These are phyloP conservation scores for Orthosia gracilis DNA, from an alignment of 2,888 invertebrate species.

Conservation along the genomic window DNA sequence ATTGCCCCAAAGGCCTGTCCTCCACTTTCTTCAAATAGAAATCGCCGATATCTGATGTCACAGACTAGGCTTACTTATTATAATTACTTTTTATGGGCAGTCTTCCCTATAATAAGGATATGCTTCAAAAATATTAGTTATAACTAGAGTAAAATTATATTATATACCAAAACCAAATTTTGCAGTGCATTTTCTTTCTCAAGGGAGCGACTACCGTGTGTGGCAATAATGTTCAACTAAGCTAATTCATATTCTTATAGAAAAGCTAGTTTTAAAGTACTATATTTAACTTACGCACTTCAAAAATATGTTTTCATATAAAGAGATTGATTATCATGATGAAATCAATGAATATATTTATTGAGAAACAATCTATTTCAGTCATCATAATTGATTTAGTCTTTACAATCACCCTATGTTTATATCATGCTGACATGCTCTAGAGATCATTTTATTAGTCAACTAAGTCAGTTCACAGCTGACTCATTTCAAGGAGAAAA, in stretches of 20 bases:
- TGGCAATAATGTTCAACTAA: slow-evolving; percentile 10
- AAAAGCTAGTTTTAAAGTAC: not conserved
- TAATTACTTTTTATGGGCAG: no score
- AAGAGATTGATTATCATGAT: not conserved
- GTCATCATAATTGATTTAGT: not conserved
- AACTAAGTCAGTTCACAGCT: not conserved
- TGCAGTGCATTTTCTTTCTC: slow-evolving; percentile 3
- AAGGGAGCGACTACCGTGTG: not conserved
- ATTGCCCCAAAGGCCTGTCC: not conserved
- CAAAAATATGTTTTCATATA: no score
- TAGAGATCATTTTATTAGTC: slow-evolving; percentile 10
- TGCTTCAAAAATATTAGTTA: not conserved
- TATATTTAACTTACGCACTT: no score
- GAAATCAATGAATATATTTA: no score
- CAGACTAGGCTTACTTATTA: no score
- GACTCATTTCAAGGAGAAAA: slow-evolving; percentile 11
- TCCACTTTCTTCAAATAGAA: not conserved
- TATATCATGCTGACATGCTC: not conserved
- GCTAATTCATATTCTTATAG: not conserved
- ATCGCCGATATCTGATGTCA: no score
- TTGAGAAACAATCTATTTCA: not conserved
- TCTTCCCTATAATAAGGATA: not conserved
- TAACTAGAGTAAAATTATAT: not conserved
- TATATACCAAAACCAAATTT: not conserved
- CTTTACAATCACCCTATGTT: no score